Evolutionary conservation across 2,888 invertebrate species (phyloP), one percentile per base, ranked within the genome.

Genomic region (Epirrhoe alternata): DNA sequence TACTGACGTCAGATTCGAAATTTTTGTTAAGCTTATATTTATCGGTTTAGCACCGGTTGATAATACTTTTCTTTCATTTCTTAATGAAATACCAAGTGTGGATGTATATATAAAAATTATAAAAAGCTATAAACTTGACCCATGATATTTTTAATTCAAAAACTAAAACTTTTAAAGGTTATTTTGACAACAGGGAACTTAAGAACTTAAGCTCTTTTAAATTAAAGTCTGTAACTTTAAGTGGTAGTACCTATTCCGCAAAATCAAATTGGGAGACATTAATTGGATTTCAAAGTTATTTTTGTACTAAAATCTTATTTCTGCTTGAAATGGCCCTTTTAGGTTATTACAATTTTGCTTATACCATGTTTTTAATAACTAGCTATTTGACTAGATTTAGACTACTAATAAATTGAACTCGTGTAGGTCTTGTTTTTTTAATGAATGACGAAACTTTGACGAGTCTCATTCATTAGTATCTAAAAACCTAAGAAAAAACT

Each of bases 211-310:
- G 38, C 38, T 42, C 12, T 52, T 52, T 52, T 52, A 54, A 54
- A 54, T 54, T 16, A 58, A 33, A 49, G n/a, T 49, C 35, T 10
- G 30, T 45, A 47, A 5, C 49, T 10, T 12, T 58, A 35, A 52
- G 38, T 42, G 38, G 54, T 16, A 33, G 35, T 54, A 10, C 33
- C 14, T 16, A 54, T 16, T 35, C 14, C 16, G 16, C 10, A 35
- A 54, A 35, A 54, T 54, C 35, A 35, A 54, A 54, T 54, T 54
- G 24, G 54, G 54, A 38, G 31, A 54, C 54, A 54, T 54, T 54
- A 54, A 54, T 54, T 54, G 56, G 24, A 42, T 45, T 56, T 47
- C 30, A 3, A 7, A 52, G 24, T 45, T 52, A 45, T 31, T 51
- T 42, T 51, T 53, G 38, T 42, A 42, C 38, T 42, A 12, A 42